A percentile compares a stretch with the other conserved stretches of the same genome.
Conservation (phyloP, 2,797 vertebrate genomes). For the Propithecus deckenii region DNA sequence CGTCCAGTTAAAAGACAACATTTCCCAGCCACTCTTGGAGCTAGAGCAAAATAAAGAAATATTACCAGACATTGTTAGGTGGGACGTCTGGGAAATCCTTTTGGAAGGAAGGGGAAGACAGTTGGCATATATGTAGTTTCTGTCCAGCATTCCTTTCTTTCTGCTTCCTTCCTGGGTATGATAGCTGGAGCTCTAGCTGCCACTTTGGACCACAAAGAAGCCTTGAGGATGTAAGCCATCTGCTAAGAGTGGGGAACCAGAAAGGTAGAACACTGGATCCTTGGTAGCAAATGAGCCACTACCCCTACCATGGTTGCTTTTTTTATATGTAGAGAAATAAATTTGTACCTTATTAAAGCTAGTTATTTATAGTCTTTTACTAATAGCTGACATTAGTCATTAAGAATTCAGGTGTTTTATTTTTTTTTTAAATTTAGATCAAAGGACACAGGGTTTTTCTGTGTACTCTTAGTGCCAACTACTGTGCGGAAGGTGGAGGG, state of each 20-base stretch:
- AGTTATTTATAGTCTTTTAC: background rate
- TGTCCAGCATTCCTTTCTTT: background rate
- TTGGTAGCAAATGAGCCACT: background rate
- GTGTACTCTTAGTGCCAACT: background rate
- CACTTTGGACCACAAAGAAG: background rate
- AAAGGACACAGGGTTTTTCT: background rate
- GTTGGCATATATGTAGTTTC: background rate
- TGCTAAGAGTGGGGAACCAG: background rate
- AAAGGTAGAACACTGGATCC: background rate
- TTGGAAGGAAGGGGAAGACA: background rate
- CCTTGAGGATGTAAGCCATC: background rate
- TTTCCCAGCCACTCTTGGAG: background rate
- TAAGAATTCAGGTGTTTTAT: background rate
- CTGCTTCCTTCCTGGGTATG: background rate
- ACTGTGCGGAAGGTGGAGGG: background rate
- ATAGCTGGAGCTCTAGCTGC: background rate
- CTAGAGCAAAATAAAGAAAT: background rate
- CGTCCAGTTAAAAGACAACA: background rate
- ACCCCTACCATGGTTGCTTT: background rate
- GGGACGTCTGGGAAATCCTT: background rate
- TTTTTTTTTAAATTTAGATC: background rate
- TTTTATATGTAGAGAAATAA: background rate
- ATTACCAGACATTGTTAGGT: background rate
- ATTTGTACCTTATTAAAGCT: background rate
- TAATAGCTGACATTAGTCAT: background rate